phyloP scores from a whole-genome alignment of 2,888 invertebrate species.

The Nomada lathburiana region DNA sequence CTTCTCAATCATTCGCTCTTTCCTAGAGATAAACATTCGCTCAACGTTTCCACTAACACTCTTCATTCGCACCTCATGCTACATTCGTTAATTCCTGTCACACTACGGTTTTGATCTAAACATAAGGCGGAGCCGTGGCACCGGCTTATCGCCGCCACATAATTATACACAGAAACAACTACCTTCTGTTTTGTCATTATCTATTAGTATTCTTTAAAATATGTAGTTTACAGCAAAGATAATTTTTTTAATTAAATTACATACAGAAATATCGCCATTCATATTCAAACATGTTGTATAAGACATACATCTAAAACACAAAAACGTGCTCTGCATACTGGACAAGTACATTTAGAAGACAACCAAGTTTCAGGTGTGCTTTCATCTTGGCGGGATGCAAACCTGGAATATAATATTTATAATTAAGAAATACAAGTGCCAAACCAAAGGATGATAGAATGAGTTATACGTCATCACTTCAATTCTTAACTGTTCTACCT shows the following conservation, averaged over 20 bases:
- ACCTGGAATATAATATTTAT: constrained; percentile 84
- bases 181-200: neutral
- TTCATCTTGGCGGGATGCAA: constrained; percentile 92
- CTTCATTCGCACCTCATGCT: too few relatives aligned
- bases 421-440: constrained; percentile 11
- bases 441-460: too few relatives aligned
- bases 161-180: too few relatives aligned
- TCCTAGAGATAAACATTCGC: too few relatives aligned
- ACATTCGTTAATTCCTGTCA: too few relatives aligned
- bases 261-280: neutral
- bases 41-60: too few relatives aligned
- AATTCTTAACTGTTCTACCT: too few relatives aligned
- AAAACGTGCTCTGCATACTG: constrained; percentile 93
- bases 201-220: neutral
- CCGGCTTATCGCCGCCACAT: too few relatives aligned
- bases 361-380: constrained; percentile 91
- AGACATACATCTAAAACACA: constrained; percentile 92
- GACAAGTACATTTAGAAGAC: constrained; percentile 93
- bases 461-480: too few relatives aligned
- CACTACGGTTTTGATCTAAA: too few relatives aligned
- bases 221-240: neutral
- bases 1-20: too few relatives aligned
- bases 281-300: constrained; percentile 62
- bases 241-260: neutral
- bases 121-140: too few relatives aligned